Conservation (phyloP, 2,888 invertebrate genomes). For the Agriopis aurantiaria region DNA sequence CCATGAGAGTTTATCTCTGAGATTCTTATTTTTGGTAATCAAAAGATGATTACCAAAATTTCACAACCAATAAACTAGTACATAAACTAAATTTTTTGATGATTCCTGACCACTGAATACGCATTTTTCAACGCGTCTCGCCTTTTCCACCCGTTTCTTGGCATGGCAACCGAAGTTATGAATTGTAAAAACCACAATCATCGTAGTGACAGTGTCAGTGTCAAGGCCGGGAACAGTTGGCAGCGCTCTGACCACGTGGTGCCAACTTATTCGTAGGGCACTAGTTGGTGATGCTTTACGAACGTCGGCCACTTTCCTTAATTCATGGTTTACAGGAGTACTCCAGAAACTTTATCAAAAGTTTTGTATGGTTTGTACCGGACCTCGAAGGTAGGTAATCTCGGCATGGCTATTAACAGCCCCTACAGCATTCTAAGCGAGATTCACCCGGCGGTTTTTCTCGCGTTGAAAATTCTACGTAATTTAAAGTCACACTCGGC, state of each 20-base stretch:
- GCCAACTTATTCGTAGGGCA: slow-evolving; percentile 19
- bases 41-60: no score
- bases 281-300: neutral
- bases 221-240: slow-evolving; percentile 23
- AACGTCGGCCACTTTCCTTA: slow-evolving; percentile 1
- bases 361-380: no score
- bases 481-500: no score
- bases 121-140: neutral
- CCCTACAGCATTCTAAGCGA: no score
- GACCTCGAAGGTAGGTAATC: no score
- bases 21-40: no score
- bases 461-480: no score
- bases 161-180: slow-evolving; percentile 20
- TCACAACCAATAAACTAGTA: no score
- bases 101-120: neutral
- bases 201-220: slow-evolving; percentile 19
- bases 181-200: slow-evolving; percentile 24
- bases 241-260: slow-evolving; percentile 21
- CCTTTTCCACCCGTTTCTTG: slow-evolving; percentile 11
- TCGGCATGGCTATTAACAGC: no score
- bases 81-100: no score
- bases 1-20: no score
- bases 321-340: neutral
- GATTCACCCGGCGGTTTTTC: no score
- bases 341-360: neutral